Percentiles rank a stretch among this genome's conserved stretches.
Conservation (phyloP, 2,113 vertebrate genomes). For the Solea solea region DNA sequence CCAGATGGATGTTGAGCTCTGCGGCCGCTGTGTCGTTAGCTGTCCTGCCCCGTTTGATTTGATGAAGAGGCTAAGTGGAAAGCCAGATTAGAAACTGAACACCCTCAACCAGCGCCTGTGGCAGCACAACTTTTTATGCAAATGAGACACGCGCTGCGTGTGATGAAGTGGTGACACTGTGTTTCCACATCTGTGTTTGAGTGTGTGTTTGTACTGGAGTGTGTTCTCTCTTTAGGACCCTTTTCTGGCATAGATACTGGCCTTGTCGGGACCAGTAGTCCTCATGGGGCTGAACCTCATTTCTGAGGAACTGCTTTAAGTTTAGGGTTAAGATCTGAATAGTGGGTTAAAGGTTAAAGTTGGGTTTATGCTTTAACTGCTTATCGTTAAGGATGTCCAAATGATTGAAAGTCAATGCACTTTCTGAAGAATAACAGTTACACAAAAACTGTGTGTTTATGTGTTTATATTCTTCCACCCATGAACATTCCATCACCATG, state of each 20-base stretch:
- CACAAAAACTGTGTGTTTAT: too few species aligned
- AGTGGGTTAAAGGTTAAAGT: too few species aligned
- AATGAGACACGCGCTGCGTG: slow-evolving; percentile 4
- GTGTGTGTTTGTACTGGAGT: neutral
- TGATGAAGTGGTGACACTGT: slow-evolving; percentile 9
- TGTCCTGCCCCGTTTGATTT: slow-evolving; percentile 22
- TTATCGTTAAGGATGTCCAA: too few species aligned
- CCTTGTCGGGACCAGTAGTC: too few species aligned
- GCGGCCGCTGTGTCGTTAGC: slow-evolving; percentile 20
- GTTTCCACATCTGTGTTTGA: neutral
- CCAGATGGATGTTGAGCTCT: neutral
- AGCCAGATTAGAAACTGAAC: slow-evolving; percentile 7
- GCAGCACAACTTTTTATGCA: slow-evolving; percentile 32
- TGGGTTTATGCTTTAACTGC: too few species aligned
- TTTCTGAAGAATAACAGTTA: too few species aligned
- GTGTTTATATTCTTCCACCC: too few species aligned
- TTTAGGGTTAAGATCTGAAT: too few species aligned
- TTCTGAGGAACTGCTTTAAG: too few species aligned
- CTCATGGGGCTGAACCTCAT: too few species aligned
- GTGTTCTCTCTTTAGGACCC: neutral
- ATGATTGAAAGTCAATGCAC: too few species aligned
- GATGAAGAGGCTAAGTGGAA: slow-evolving; percentile 42
- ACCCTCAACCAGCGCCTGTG: neutral
- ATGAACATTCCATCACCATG: too few species aligned
- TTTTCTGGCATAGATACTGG: neutral